Evolutionary conservation across 1,140 invertebrate genomes (phyloP).

Genomic region (Ectropis grisescens): DNA sequence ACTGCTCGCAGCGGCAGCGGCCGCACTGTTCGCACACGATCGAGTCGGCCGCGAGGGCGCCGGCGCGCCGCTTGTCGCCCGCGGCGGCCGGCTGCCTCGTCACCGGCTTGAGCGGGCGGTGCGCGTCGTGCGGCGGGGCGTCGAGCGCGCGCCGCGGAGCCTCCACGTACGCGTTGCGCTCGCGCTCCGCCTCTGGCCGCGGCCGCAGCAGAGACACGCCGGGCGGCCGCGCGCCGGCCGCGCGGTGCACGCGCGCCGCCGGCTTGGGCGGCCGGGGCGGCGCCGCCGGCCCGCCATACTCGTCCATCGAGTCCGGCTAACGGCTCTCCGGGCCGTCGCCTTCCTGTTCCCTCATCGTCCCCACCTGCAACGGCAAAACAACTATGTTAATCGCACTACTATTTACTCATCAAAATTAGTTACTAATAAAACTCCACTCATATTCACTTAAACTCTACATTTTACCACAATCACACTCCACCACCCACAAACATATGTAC

Average conservation of each 20-base stretch:
- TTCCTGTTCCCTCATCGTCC: slow-evolving; percentile 74
- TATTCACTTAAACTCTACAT: too few species aligned
- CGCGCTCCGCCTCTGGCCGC: slow-evolving; percentile 81
- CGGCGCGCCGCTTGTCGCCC: slow-evolving; percentile 50
- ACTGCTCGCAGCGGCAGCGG: slow-evolving; percentile 88
- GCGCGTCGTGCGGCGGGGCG: slow-evolving; percentile 34
- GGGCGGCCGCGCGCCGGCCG: slow-evolving; percentile 71
- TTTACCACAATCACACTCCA: too few species aligned
- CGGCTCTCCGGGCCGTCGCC: slow-evolving; percentile 70
- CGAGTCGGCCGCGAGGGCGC: slow-evolving; percentile 68
- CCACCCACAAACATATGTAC: too few species aligned
- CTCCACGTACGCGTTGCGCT: slow-evolving; percentile 89
- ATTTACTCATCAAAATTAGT: slow-evolving; percentile 5
- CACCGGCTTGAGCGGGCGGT: slow-evolving; percentile 54
- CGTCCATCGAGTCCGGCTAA: slow-evolving; percentile 67
- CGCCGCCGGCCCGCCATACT: slow-evolving; percentile 75
- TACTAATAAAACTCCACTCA: too few species aligned
- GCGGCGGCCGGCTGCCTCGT: slow-evolving; percentile 54
- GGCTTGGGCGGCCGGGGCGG: slow-evolving; percentile 74
- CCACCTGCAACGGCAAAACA: slow-evolving; percentile 56
- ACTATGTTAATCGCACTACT: too few species aligned
- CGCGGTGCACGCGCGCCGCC: slow-evolving; percentile 74
- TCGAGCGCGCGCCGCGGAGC: slow-evolving; percentile 72
- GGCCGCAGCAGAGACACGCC: slow-evolving; percentile 80
- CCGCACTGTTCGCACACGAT: slow-evolving; percentile 90